Evolutionary conservation across 1,140 invertebrate species (phyloP), one percentile per base, ranked within the genome.

Genomic region (Drosophila auraria): DNA sequence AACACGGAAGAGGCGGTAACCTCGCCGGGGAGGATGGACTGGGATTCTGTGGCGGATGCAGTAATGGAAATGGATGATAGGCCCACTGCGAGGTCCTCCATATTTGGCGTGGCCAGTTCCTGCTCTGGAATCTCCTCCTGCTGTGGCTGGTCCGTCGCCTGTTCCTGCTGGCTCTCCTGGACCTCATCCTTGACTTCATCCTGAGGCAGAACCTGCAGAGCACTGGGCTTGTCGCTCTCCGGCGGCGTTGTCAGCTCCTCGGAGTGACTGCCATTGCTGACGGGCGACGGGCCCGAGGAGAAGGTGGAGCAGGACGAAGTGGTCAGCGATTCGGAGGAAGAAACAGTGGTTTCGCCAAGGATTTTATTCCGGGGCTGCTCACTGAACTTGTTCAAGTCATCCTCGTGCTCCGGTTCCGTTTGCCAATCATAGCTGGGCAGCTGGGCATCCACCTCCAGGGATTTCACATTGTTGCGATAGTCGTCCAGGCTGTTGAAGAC

Each of bases 401-500:
- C 90, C 50, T 47, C 53, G 27, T 49, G 25, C 2, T 62, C 66
- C 7, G 44, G 42, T 9, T 62, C 66, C 14, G 44, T 59, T 23
- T 63, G 66, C 78, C 78, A 80, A n/a, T 86, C 66, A 36, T 86
- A 84, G 40, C 50, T 69, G 38, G 70, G 68, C 38, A 73, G 9
- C n/a, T 83, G 73, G 45, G 57, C 42, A 9, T 57, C 60, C n/a
- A 68, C 56, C 57, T 83, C 86, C 58, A 92, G 57, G 0, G 84
- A 91, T 57, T 94, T 93, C 49, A 94, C 93, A 66, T 93, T 93
- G 77, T 94, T 95, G 38, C 95, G 93, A 79, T 95, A 95, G 33
- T 95, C 95, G 50, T 95, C 95, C n/a, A 95, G 92, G 81, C 95
- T 95, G 73, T 94, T 95, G 78, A 95, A 95, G 27, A 95, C 95